phyloP scores from a whole-genome alignment of 2,888 invertebrate genomes.

The Brachypterus glaber region DNA sequence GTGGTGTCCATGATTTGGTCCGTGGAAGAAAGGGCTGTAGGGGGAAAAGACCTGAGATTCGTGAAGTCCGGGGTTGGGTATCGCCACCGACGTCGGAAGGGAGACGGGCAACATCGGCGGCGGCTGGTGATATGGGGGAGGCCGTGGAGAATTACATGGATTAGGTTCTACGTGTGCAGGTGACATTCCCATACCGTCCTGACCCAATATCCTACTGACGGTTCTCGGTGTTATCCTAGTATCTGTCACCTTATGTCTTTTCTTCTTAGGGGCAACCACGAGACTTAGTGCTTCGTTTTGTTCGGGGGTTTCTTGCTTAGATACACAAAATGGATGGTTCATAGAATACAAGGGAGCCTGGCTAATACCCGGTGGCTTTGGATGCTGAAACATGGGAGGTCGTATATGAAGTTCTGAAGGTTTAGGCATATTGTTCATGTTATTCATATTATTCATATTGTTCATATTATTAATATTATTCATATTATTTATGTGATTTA shows the following conservation, averaged over 20 bases:
- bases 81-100: slow-evolving; percentile 91
- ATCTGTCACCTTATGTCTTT: slow-evolving; percentile 94
- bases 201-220: slow-evolving; percentile 72
- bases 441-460: slow-evolving; percentile 26
- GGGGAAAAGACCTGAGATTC: slow-evolving; percentile 90
- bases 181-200: slow-evolving; percentile 68
- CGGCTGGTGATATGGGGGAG: slow-evolving; percentile 56
- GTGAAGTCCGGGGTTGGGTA: slow-evolving; percentile 91
- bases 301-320: slow-evolving; percentile 61
- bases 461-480: no score
- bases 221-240: slow-evolving; percentile 86
- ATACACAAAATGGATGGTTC: slow-evolving; percentile 50
- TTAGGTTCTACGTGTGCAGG: slow-evolving; percentile 53
- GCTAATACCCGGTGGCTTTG: slow-evolving; percentile 58
- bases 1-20: slow-evolving; percentile 42
- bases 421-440: slow-evolving; percentile 34
- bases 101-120: slow-evolving; percentile 81
- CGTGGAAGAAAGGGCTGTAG: slow-evolving; percentile 80
- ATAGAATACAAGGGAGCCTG: slow-evolving; percentile 54
- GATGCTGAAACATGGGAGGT: slow-evolving; percentile 75
- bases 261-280: slow-evolving; percentile 92
- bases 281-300: slow-evolving; percentile 91
- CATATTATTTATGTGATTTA: no score
- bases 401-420: slow-evolving; percentile 51
- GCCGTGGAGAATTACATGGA: slow-evolving; percentile 50